Percentiles rank a stretch among this genome's conserved stretches.
phyloP scores from a whole-genome alignment of 2,888 invertebrate species.

The Acanthosepion esculentum region DNA sequence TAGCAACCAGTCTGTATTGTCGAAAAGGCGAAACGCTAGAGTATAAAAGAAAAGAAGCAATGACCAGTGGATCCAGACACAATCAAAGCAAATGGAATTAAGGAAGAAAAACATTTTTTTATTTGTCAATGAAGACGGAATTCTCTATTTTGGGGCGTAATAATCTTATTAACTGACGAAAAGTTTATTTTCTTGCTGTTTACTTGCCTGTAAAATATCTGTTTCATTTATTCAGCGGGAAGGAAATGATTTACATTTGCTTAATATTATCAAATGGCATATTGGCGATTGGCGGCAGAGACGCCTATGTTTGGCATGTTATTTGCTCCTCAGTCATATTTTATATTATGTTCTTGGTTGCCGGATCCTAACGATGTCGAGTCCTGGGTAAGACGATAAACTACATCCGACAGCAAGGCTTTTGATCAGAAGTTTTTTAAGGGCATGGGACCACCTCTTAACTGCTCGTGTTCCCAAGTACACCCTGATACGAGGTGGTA shows the following conservation, averaged over 20 bases:
- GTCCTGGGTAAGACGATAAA: too few relatives aligned
- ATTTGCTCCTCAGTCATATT: too few relatives aligned
- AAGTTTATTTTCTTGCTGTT: not conserved
- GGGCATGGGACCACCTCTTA: too few relatives aligned
- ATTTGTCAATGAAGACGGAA: not conserved
- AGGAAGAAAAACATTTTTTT: not conserved
- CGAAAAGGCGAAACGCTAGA: not conserved
- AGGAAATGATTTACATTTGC: not conserved
- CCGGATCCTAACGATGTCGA: too few relatives aligned
- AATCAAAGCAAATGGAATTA: not conserved
- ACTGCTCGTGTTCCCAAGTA: too few relatives aligned
- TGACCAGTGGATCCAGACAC: not conserved
- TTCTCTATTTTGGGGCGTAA: not conserved
- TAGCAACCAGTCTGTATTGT: not conserved
- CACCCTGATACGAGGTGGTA: too few relatives aligned
- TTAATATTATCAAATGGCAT: not conserved
- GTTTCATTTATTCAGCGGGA: not conserved
- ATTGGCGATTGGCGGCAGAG: not conserved
- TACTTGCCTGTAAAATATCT: not conserved
- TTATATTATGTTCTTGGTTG: too few relatives aligned
- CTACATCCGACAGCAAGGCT: too few relatives aligned
- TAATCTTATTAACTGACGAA: not conserved
- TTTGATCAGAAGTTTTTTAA: too few relatives aligned
- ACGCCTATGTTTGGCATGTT: too few relatives aligned
- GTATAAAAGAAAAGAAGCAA: not conserved